phyloP scores from a whole-genome alignment of 64 coral and sea anemone genomes.

The Montipora foliosa region DNA sequence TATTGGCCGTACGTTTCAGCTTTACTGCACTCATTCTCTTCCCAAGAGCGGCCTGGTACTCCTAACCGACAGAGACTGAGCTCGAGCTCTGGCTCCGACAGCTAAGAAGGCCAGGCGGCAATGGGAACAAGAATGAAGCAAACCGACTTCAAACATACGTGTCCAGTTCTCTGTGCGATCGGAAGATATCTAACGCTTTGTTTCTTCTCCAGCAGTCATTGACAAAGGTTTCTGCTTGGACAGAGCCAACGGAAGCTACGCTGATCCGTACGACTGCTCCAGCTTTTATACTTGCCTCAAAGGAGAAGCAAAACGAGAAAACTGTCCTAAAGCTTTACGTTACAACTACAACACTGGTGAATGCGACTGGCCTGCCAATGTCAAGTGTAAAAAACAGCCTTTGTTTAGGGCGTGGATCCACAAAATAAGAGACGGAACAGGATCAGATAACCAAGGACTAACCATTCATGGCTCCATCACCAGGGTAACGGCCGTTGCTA shows the following conservation, averaged over 20 bases:
- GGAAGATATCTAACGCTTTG: neutral
- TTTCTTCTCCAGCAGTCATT: neutral
- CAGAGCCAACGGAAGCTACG: slow-evolving; percentile 6
- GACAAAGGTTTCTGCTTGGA: slow-evolving; percentile 32
- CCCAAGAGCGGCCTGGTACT: no score
- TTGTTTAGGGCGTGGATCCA: neutral
- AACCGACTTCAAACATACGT: no score
- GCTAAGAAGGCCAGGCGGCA: no score
- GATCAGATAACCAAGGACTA: neutral
- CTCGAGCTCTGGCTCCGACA: no score
- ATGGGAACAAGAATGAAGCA: no score
- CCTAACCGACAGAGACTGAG: no score
- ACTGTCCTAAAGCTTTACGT: slow-evolving; percentile 18
- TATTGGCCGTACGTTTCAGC: no score
- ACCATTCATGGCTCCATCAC: slow-evolving; percentile 29
- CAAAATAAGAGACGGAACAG: neutral
- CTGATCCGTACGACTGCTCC: slow-evolving; percentile 35
- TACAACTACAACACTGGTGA: slow-evolving; percentile 48
- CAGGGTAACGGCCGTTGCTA: slow-evolving; percentile 20
- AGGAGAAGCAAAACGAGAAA: neutral
- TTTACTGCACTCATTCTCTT: no score
- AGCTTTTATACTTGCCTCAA: slow-evolving; percentile 3
- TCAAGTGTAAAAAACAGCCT: neutral
- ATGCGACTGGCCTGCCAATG: slow-evolving; percentile 38
- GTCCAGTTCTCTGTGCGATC: neutral